Conservation (phyloP, 2,888 invertebrate species). For the Macaria liturata region DNA sequence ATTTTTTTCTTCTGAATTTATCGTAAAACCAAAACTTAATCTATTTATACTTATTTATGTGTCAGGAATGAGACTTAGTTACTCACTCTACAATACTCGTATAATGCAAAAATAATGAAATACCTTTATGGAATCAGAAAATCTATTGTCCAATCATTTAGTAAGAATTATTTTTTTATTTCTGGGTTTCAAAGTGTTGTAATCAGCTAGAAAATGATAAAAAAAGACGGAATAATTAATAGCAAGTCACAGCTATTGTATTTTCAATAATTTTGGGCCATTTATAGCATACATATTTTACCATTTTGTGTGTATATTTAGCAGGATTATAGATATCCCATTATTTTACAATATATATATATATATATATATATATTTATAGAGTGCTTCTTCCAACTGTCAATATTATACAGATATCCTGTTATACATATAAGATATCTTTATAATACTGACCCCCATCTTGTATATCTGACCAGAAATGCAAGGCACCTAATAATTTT, state of each 20-base stretch:
- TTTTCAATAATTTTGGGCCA: too few relatives aligned
- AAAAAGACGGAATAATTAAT: too few relatives aligned
- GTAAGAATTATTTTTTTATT: too few relatives aligned
- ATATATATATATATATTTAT: too few relatives aligned
- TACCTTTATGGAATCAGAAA: neutral
- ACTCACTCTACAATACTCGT: slow-evolving; percentile 12
- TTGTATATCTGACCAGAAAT: slow-evolving; percentile 42
- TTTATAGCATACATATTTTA: too few relatives aligned
- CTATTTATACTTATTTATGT: slow-evolving; percentile 26
- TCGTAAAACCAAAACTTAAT: slow-evolving; percentile 14
- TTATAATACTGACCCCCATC: slow-evolving; percentile 17
- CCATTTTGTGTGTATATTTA: neutral
- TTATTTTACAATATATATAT: too few relatives aligned
- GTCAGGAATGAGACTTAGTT: slow-evolving; percentile 36
- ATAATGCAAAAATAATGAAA: neutral
- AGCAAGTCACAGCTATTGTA: too few relatives aligned
- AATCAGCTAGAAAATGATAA: too few relatives aligned
- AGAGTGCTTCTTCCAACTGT: too few relatives aligned
- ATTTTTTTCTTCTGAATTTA: slow-evolving; percentile 33
- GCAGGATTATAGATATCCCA: neutral
- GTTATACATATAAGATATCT: slow-evolving; percentile 8
- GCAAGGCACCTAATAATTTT: slow-evolving; percentile 62
- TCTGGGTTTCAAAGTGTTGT: too few relatives aligned
- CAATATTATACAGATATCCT: too few relatives aligned
- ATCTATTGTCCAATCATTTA: too few relatives aligned